A percentile compares a stretch with the other conserved stretches of the same genome.
Conservation (phyloP, 2,888 invertebrate genomes). For the Corbicula japonica region DNA sequence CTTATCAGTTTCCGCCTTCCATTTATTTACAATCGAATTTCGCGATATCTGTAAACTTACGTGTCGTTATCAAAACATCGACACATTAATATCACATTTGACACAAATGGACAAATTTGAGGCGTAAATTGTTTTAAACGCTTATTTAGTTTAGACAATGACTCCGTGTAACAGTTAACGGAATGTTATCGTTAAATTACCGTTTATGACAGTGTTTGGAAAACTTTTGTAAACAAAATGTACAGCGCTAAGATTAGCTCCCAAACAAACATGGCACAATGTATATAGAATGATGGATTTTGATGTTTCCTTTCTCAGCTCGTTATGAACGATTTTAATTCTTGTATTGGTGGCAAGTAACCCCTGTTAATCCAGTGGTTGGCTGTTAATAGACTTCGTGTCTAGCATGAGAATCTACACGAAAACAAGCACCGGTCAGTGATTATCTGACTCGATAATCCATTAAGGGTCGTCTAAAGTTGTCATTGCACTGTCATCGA, state of each 20-base stretch:
- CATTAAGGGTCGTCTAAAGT: too few relatives aligned
- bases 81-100: slow-evolving; percentile 56
- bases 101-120: slow-evolving; percentile 51
- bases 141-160: slow-evolving; percentile 44
- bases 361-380: slow-evolving; percentile 38
- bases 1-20: slow-evolving; percentile 28
- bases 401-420: too few relatives aligned
- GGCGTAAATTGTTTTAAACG: slow-evolving; percentile 56
- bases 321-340: slow-evolving; percentile 25
- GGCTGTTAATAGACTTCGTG: slow-evolving; percentile 36
- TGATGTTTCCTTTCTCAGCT: slow-evolving; percentile 25
- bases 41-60: slow-evolving; percentile 41
- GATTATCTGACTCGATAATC: too few relatives aligned
- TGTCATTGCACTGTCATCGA: too few relatives aligned
- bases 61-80: slow-evolving; percentile 46
- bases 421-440: too few relatives aligned
- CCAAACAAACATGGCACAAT: slow-evolving; percentile 48
- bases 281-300: slow-evolving; percentile 46
- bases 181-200: slow-evolving; percentile 34
- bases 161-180: slow-evolving; percentile 15
- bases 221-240: slow-evolving; percentile 43
- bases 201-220: slow-evolving; percentile 52
- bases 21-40: slow-evolving; percentile 25
- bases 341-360: slow-evolving; percentile 32
- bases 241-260: slow-evolving; percentile 44